Evolutionary conservation across 2,797 vertebrate genomes (phyloP).

Genomic region (Chaetodon trifasciatus): DNA sequence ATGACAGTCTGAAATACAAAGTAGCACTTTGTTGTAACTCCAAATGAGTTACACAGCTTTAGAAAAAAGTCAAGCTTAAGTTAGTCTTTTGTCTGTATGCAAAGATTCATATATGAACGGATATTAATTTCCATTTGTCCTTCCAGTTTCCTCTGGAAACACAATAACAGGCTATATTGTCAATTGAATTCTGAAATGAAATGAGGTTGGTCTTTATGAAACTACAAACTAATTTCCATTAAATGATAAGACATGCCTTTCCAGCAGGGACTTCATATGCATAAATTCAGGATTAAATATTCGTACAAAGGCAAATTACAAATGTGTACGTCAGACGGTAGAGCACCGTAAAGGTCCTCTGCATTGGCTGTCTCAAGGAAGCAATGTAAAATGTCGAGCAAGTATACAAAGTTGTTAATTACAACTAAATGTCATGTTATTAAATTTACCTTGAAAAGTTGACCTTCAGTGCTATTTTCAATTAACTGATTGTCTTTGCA

Average conservation of each 20-base stretch:
- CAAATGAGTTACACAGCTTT: conserved; percentile 7
- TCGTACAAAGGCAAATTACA: conserved; percentile 35
- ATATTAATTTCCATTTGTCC: conserved; percentile 55
- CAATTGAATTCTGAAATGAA: conserved; percentile 35
- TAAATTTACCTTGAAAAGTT: conserved; percentile 53
- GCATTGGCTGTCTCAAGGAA: conserved; percentile 15
- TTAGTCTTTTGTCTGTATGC: conserved; percentile 39
- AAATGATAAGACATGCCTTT: conserved; percentile 60
- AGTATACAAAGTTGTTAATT: conserved; percentile 55
- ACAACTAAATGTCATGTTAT: conserved; percentile 67
- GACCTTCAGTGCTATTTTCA: conserved; percentile 56
- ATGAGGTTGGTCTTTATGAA: conserved; percentile 37
- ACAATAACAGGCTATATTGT: conserved; percentile 16
- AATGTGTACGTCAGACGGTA: conserved; percentile 17
- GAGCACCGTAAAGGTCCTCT: conserved; percentile 35
- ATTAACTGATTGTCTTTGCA: conserved; percentile 54
- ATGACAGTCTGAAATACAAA: conserved; percentile 13
- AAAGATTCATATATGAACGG: conserved; percentile 39
- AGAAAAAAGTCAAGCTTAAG: conserved; percentile 3
- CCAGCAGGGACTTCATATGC: conserved; percentile 31
- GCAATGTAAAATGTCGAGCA: conserved; percentile 29
- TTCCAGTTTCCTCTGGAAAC: conserved; percentile 25
- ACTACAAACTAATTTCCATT: conserved; percentile 56
- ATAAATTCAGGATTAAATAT: conserved; percentile 46
- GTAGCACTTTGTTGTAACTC: conserved; percentile 1